phyloP scores from a whole-genome alignment of 2,797 vertebrate species.

The Dicrostonyx torquatus region DNA sequence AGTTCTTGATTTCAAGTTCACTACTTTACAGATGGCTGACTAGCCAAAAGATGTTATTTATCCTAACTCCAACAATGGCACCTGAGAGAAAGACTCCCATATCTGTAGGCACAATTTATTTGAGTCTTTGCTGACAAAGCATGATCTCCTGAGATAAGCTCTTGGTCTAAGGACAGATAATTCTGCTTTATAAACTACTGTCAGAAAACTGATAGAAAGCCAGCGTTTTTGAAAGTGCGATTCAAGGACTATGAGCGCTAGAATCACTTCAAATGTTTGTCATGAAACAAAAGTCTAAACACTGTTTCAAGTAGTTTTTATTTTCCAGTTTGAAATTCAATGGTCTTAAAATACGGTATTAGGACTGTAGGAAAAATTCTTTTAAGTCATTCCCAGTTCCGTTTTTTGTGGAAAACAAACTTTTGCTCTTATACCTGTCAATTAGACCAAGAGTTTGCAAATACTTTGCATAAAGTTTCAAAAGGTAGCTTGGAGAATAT shows the following conservation, averaged over 20 bases:
- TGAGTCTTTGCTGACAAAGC: not conserved
- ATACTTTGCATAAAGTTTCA: not conserved
- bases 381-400: not conserved
- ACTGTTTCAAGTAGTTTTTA: not conserved
- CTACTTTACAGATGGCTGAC: not conserved
- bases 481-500: not conserved
- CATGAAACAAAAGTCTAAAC: not conserved
- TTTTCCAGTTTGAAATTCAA: constrained; percentile 31
- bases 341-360: not conserved
- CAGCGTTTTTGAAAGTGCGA: not conserved
- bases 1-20: constrained; percentile 18
- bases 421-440: not conserved
- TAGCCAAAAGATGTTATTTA: not conserved
- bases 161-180: not conserved
- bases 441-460: not conserved
- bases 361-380: not conserved
- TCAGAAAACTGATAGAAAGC: not conserved
- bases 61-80: not conserved
- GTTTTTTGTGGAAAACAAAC: constrained; percentile 27
- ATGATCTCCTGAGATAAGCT: not conserved
- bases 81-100: not conserved
- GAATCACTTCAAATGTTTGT: not conserved
- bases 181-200: not conserved
- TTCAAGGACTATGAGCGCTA: not conserved
- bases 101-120: not conserved